Evolutionary conservation across 2,113 vertebrate genomes (phyloP), one percentile per base, ranked within the genome.

Genomic region (Mellivora capensis): DNA sequence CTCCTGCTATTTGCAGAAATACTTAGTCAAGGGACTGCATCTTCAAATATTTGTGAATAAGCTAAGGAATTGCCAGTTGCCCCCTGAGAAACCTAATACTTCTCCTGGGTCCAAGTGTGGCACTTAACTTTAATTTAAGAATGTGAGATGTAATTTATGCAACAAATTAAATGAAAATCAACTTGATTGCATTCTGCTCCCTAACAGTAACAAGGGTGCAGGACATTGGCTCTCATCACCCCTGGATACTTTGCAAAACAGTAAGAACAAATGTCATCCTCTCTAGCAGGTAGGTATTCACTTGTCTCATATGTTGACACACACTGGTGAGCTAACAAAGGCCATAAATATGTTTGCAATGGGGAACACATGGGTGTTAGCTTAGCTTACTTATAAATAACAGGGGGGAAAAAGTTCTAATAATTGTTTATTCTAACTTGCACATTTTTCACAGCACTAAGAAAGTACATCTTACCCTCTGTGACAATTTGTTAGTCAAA

Each of bases 31-130:
- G 0, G 21, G 81, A 93, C 49, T 34, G 47, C 23, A 29, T 80
- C 69, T 97, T 98, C 96, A 98, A 94, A 96, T 97, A 96, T 98
- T 97, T 97, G 97, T 87, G 97, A 97, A 94, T 91, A 97, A 98
- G 95, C 90, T 94, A 96, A 31, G 52, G 49, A 84, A 82, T 20
- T 89, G 34, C 67, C 79, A 23, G 93, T 77, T 8, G 17, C 71
- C 81, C 59, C 3, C 0, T 0, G 71, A 90, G 77, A 5, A 37
- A 79, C 0, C 11, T 74, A 76, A 80, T 29, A 25, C 72, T 23
- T 89, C 94, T 90, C 77, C 13, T 0, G 17, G 62, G 83, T 12
- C 83, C 23, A 10, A 79, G 15, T 7, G 39, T 57, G 67, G 83
- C 88, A 92, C 54, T 10, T 84, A 8, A 18, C 0, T 91, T 94